Evolutionary conservation across 2,113 vertebrate genomes (phyloP), one percentile per base, ranked within the genome.

Genomic region (Scatophagus argus): DNA sequence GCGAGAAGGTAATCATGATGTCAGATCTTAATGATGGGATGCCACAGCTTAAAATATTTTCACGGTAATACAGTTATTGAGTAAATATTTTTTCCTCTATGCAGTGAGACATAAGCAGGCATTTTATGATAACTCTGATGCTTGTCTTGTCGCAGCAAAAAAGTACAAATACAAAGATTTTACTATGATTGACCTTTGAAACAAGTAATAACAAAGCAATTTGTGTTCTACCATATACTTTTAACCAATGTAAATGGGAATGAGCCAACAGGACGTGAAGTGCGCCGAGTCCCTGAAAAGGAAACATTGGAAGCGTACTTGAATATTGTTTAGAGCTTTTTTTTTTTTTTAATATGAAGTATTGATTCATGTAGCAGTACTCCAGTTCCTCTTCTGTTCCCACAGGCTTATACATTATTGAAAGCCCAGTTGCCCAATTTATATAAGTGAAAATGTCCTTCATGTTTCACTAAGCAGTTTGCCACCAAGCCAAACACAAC

Each of bases 1-100:
- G 98, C 47, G 90, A 96, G 76, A 84, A 91, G 97, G 98, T 97
- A 92, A 94, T 32, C 19, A 23, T 47, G 14, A 3, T 14, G 36
- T 51, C 65, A 49, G n/a, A 70, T 7, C 19, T 51, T 39, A 7
- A 64, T n/a, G n/a, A 23, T 14, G 13, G 8, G 8, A 31, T 11
- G 13, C 10, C 0, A 1, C 31, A 16, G 36, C n/a, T 34, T n/a
- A 17, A 44, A 38, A 6, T 25, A 5, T 8, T 6, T 11, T 17
- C 0, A 62, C 55, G 46, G 13, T 23, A 8, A 2, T 23, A 23
- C 2, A n/a, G 16, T 23, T 34, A 36, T 25, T 32, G 8, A 25
- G 2, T 34, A 11, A 44, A 70, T 43, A 8, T 38, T 6, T 8
- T 38, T 13, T 23, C 31, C 31, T 41, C 25, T 16, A n/a, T 32